Evolutionary conservation across 2,113 vertebrate species (phyloP).

Genomic region (Otis tarda): DNA sequence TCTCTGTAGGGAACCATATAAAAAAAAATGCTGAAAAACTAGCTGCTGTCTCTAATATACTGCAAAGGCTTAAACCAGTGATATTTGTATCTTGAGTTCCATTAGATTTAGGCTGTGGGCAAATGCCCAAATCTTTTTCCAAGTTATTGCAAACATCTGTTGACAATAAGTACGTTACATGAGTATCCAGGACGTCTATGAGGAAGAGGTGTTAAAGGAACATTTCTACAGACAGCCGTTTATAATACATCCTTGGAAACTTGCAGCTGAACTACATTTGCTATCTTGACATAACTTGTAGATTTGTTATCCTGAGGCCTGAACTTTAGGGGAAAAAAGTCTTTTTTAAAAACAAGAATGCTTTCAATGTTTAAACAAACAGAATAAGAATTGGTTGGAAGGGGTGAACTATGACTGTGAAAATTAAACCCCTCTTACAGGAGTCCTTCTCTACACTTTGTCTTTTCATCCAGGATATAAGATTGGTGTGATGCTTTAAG

Average conservation of each 20-base stretch:
- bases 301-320: neutral
- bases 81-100: neutral
- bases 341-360: neutral
- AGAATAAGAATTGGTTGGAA: neutral
- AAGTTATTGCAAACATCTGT: neutral
- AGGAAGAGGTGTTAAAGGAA: neutral
- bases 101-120: neutral
- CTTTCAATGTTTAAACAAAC: neutral
- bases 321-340: neutral
- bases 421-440: neutral
- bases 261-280: slow-evolving; percentile 11
- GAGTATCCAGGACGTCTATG: neutral
- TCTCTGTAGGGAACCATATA: neutral
- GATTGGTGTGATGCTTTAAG: neutral
- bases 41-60: neutral
- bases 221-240: neutral
- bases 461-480: neutral
- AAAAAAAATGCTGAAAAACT: neutral
- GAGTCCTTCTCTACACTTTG: neutral
- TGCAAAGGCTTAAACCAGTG: neutral
- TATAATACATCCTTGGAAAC: neutral
- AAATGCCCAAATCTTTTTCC: neutral
- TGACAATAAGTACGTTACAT: neutral
- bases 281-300: neutral
- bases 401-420: neutral